Evolutionary conservation across 2,797 vertebrate species (phyloP).

Genomic region (Rousettus madagascariensis): DNA sequence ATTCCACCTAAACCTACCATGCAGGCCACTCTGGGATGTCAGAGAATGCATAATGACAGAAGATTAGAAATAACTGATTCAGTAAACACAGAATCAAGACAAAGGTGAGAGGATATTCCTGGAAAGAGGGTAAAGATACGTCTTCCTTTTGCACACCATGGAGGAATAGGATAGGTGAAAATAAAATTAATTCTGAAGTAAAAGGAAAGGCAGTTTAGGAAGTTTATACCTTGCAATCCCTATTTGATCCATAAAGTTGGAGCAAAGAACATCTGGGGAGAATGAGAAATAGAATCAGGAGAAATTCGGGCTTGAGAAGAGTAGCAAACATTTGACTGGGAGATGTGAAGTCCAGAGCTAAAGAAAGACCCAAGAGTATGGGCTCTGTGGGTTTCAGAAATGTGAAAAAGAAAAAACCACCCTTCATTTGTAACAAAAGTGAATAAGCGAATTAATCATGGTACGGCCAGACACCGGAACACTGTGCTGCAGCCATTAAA

Average conservation of each 20-base stretch:
- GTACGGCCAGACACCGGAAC: fast-evolving
- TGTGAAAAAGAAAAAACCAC: neutral
- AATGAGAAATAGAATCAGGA: neutral
- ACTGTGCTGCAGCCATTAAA: neutral
- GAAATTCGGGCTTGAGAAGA: neutral
- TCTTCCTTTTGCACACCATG: neutral
- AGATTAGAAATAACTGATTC: neutral
- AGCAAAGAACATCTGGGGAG: neutral
- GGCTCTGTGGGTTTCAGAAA: neutral
- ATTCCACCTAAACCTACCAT: neutral
- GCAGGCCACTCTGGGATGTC: neutral
- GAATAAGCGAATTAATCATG: neutral
- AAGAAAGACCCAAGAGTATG: neutral
- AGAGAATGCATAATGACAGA: neutral
- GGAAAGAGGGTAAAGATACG: neutral
- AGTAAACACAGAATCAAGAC: neutral
- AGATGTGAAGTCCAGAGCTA: neutral
- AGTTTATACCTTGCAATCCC: neutral
- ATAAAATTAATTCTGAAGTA: neutral
- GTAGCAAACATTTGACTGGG: neutral
- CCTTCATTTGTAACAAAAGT: neutral
- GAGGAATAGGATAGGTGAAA: neutral
- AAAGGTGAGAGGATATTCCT: neutral
- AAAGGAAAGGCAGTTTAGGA: neutral
- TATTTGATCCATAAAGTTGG: neutral